Conservation (phyloP, 2,797 vertebrate genomes). For the Thaleichthys pacificus region DNA sequence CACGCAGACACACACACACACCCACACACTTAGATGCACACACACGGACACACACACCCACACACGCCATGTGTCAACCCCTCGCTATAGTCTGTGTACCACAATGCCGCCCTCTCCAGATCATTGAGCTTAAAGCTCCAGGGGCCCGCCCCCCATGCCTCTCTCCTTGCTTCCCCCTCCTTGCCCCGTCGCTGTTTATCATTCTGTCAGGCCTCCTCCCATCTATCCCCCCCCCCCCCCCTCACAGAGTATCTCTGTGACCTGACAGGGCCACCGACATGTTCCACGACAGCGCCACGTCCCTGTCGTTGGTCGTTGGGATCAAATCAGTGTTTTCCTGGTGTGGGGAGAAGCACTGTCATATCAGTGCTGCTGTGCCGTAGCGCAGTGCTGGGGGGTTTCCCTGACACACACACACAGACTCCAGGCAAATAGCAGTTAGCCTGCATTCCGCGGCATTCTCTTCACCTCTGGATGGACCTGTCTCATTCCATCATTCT, state of each 20-base stretch:
- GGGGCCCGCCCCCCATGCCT: neutral
- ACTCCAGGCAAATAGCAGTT: no score
- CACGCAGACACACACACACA: slow-evolving; percentile 7
- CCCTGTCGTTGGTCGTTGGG: neutral
- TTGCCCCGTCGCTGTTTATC: neutral
- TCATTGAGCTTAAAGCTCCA: no score
- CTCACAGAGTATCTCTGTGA: neutral
- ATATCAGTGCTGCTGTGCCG: neutral
- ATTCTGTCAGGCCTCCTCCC: no score
- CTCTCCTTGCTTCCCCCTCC: neutral
- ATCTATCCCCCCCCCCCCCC: no score
- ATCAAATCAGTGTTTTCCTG: neutral
- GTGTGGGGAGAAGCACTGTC: no score
- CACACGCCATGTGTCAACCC: neutral
- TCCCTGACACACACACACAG: slow-evolving; percentile 14
- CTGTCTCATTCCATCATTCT: slow-evolving; percentile 49
- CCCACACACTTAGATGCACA: neutral
- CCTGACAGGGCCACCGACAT: neutral
- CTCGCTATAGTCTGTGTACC: no score
- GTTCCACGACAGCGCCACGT: neutral
- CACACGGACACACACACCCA: slow-evolving; percentile 14
- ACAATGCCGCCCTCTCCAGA: no score
- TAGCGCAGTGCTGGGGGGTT: neutral
- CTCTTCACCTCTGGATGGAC: slow-evolving; percentile 28
- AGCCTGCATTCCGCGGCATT: no score